Evolutionary conservation across 2,113 vertebrate species (phyloP), one percentile per base, ranked within the genome.

Genomic region (Excalfactoria chinensis): DNA sequence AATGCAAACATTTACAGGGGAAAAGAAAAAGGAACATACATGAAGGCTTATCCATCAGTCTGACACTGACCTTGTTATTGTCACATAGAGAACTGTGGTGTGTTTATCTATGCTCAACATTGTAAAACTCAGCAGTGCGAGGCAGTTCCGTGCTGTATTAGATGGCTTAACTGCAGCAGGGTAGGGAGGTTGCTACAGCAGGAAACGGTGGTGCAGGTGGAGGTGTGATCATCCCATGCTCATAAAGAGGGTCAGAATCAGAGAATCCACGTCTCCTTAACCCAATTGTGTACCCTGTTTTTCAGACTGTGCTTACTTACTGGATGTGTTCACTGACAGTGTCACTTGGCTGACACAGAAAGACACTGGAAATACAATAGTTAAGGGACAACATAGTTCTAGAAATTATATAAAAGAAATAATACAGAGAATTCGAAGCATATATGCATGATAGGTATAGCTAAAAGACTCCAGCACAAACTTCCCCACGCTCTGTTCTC

Each of bases 301-400:
- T 8, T 46, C 35, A 16, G 46, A 4, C 34, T 13, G 1, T 4
- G 4, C 30, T 72, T 40, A 3, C 68, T 56, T 0, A 0, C 19
- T 46, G 4, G 51, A 44, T 49, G 15, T 41, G 32, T 15, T 53
- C 40, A 51, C 11, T 18, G 34, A 8, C 28, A 69, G 1, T 17
- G 8, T 26, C 13, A 4, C 17, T 26, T 34, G 66, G 35, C n/a
- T 35, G 41, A 17, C 16, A 13, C 1, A 83, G 40, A 32, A 53
- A 79, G 4, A 12, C 17, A 34, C 6, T 34, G 82, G 75, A 49
- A 83, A 46, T 3, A 13, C 22, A 23, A 18, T 11, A 32, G 68
- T 44, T 35, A 37, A 28, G 12, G 41, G 11, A 7, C 32, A 63
- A 48, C 43, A 34, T 20, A 35, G 26, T 5, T 56, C 60, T 88